A percentile compares a stretch with the other conserved stretches of the same genome.
phyloP scores from a whole-genome alignment of 2,797 vertebrate species.

The Geotrypetes seraphini region DNA sequence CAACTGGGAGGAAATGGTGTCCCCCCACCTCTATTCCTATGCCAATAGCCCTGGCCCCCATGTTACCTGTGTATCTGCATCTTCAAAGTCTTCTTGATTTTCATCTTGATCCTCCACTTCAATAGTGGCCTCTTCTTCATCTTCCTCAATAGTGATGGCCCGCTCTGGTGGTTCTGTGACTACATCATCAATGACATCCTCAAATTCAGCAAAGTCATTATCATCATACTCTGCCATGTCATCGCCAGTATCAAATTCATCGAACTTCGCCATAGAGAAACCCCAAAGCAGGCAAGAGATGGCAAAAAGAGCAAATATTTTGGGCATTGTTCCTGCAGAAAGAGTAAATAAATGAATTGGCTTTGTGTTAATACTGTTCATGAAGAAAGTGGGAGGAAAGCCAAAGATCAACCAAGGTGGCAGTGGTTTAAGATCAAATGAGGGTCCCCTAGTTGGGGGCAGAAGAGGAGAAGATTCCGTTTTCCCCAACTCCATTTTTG shows the following conservation, averaged over 20 bases:
- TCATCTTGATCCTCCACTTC: slow-evolving; percentile 82
- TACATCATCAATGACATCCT: slow-evolving; percentile 75
- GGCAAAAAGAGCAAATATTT: slow-evolving; percentile 26
- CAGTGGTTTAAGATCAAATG: no score
- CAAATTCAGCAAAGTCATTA: slow-evolving; percentile 97
- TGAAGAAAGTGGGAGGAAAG: no score
- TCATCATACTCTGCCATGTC: slow-evolving; percentile 91
- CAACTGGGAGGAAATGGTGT: no score
- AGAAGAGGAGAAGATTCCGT: no score
- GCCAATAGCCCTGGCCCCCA: no score
- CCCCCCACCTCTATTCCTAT: no score
- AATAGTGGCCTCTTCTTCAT: slow-evolving; percentile 86
- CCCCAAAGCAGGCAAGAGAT: slow-evolving; percentile 34
- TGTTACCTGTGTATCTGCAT: slow-evolving; percentile 70
- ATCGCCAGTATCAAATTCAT: slow-evolving; percentile 90
- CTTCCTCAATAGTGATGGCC: slow-evolving; percentile 48
- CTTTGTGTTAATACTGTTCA: no score
- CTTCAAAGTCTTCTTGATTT: slow-evolving; percentile 85
- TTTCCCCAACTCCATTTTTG: no score
- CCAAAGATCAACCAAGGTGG: no score
- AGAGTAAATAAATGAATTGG: not conserved
- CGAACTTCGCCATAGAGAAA: slow-evolving; percentile 71
- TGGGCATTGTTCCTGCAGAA: slow-evolving; percentile 45
- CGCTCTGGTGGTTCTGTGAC: slow-evolving; percentile 62
- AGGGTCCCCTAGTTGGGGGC: no score